These are phyloP conservation scores for Biston betularia DNA, from an alignment of 2,888 invertebrate genomes.

Conservation along the genomic window DNA sequence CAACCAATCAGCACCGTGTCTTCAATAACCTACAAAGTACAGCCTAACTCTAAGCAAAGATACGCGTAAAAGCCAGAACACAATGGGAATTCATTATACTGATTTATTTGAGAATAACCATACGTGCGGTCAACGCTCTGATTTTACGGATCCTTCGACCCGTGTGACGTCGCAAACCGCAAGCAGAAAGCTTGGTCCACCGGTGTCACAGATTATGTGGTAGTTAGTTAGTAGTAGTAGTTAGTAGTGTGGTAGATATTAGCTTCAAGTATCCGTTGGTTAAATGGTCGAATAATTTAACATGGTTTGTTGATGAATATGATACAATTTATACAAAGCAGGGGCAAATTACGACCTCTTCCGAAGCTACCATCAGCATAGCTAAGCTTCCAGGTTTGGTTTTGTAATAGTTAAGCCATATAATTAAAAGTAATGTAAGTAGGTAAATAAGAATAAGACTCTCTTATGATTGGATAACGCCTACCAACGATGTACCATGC, in stretches of 20 bases:
- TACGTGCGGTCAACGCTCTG: slow-evolving; percentile 30
- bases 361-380: background rate
- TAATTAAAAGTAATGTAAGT: too few species aligned
- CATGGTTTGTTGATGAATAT: too few species aligned
- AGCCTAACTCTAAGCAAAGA: background rate
- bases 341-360: background rate
- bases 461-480: too few species aligned
- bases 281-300: too few species aligned
- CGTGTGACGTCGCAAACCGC: slow-evolving; percentile 35
- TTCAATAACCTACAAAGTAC: background rate
- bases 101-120: slow-evolving; percentile 28
- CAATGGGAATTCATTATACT: slow-evolving; percentile 30
- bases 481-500: too few species aligned
- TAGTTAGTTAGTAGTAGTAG: too few species aligned
- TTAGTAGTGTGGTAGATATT: background rate
- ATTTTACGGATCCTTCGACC: slow-evolving; percentile 32
- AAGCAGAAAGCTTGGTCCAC: slow-evolving; percentile 6
- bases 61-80: background rate
- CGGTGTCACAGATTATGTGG: slow-evolving; percentile 8
- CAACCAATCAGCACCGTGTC: background rate
- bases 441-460: too few species aligned
- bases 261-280: background rate
- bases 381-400: background rate
- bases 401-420: too few species aligned
- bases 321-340: background rate